Base-by-base conservation (phyloP, 2,888 invertebrate genomes). In the Argyra leucocephala region DNA sequence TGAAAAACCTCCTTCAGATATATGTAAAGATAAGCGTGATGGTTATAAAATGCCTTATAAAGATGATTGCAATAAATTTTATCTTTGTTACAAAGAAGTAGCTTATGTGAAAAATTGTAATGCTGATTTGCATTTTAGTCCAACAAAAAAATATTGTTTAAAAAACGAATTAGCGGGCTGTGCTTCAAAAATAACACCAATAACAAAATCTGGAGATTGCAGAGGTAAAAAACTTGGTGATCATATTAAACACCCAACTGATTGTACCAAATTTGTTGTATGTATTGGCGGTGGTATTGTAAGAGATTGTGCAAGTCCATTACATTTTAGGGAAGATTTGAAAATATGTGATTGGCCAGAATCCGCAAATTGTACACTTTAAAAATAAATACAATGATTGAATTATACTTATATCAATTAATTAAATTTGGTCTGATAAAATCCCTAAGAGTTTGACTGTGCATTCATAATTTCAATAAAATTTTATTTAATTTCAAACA, bases 251-350 rank as follows among this genome's bases (percentile, higher is more conserved):
- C 73, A 75, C 67, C 69, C 70, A 22, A 72, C 72, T 15, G 72
- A 71, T 4, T 76, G 76, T 60, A 67, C 66, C 1, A 72, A 72
- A 12, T 76, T 72, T 37, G 72, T 73, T 22, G 67, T 75, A 6
- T 76, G 76, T 36, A 68, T 71, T 5, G 65, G 72, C 26, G 76
- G 74, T 69, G 3, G 69, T 67, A 36, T 66, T 18, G 70, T 71
- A 7, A 61, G 70, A 24, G 18, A 18, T 3, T 74, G 74, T 31
- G 71, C 73, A 10, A 70, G 22, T 5, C 48, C 60, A 10, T 57
- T 66, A 12, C 48, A 64, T 21, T 69, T 64, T 48, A 66, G 65
- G 63, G 26, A 26, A 22, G 12, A 48, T 62, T 21, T 61, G 4
- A 22, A 63, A 22, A 31, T 61, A 7, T 69, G 69, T 62, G 67